Percentiles rank a stretch among this genome's conserved stretches.
Evolutionary conservation across 2,797 vertebrate genomes (phyloP).

Genomic region (Crax fasciolata): DNA sequence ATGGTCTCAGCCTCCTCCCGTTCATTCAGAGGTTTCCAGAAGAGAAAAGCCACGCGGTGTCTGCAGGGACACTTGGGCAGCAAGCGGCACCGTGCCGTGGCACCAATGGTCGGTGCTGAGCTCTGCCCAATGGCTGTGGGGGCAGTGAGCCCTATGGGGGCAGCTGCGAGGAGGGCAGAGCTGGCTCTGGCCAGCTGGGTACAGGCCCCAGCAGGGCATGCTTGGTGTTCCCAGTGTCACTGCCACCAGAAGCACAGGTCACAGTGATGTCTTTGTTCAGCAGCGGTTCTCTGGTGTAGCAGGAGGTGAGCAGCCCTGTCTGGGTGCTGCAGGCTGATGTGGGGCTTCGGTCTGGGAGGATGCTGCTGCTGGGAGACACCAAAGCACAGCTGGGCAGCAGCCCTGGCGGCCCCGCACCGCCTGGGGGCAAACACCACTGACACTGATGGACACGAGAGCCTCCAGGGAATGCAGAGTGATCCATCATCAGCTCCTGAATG

Average conservation of each 20-base stretch:
- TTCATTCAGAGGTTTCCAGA: neutral
- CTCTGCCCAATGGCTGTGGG: neutral
- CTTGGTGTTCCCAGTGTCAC: neutral
- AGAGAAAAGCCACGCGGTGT: neutral
- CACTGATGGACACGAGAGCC: accelerated
- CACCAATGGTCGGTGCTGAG: no score
- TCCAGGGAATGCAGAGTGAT: neutral
- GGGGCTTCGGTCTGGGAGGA: neutral
- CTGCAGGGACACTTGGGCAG: neutral
- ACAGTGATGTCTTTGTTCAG: neutral
- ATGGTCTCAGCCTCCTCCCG: neutral
- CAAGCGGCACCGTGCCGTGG: accelerated
- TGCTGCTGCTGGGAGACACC: neutral
- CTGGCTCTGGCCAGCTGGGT: neutral
- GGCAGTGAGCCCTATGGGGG: neutral
- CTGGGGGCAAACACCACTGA: neutral
- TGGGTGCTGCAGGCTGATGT: neutral
- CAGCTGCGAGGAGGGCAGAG: neutral
- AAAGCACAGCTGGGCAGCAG: no score
- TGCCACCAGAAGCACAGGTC: accelerated
- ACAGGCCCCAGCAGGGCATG: accelerated
- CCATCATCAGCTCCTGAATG: neutral
- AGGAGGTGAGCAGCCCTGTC: neutral
- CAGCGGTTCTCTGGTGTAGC: neutral
- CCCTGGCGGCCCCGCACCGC: neutral